Conservation (phyloP, 92 coral and sea anemone genomes). For the Bergia puertoricense region DNA sequence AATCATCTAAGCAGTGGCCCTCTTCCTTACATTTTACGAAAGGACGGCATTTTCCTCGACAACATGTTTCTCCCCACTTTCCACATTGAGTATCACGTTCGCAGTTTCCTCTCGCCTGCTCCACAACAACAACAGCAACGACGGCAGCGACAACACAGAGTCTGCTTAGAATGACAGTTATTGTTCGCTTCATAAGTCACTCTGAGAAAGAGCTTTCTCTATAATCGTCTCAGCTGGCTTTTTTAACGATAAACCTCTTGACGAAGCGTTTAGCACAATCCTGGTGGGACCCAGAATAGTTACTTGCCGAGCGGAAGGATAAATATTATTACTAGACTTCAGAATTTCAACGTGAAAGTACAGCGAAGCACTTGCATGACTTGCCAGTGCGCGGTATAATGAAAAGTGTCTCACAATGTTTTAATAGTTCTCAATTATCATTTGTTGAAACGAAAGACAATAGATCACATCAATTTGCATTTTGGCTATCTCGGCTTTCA, state of each 20-base stretch:
- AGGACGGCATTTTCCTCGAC: constrained; percentile 8
- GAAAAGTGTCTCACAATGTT: constrained; percentile 40
- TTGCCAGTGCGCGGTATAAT: constrained; percentile 9
- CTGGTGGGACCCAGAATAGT: background rate
- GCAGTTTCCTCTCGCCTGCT: background rate
- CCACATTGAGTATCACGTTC: background rate
- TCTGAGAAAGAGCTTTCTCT: background rate
- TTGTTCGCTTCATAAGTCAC: constrained; percentile 30
- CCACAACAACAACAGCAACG: background rate
- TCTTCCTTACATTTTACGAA: background rate
- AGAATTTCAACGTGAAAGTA: background rate
- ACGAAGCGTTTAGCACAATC: background rate
- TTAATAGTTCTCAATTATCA: constrained; percentile 49
- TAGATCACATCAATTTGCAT: constrained; percentile 34
- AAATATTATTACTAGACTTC: background rate
- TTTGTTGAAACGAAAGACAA: constrained; percentile 44
- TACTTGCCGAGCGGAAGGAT: background rate
- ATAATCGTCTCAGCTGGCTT: constrained; percentile 10
- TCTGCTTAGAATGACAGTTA: constrained; percentile 29
- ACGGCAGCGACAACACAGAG: constrained; percentile 18
- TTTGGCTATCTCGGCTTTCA: constrained; percentile 40
- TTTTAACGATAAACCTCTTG: constrained; percentile 23
- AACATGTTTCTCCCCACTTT: constrained; percentile 20
- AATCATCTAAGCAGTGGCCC: constrained; percentile 31
- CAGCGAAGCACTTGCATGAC: constrained; percentile 30